These are phyloP conservation scores for Aldrovandia affinis DNA, from an alignment of 2,797 vertebrate species.

Conservation along the genomic window DNA sequence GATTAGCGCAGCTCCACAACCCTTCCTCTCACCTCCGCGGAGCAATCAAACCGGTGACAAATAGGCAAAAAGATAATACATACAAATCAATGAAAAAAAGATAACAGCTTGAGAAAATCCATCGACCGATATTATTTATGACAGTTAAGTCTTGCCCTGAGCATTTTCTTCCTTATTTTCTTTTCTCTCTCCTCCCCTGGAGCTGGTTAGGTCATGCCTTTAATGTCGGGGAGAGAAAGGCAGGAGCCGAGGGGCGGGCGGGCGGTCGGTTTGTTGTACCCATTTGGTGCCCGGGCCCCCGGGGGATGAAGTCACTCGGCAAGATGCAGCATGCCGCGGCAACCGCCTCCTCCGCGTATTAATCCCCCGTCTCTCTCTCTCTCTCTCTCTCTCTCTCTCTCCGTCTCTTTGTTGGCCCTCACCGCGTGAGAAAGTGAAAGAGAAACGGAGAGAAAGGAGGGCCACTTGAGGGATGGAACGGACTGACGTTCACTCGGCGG, in stretches of 20 bases:
- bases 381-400: slow-evolving; percentile 28
- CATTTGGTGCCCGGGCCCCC: slow-evolving; percentile 43
- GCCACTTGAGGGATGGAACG: background rate
- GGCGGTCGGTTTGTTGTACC: background rate
- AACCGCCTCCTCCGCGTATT: slow-evolving; percentile 33
- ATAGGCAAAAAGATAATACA: slow-evolving; percentile 48
- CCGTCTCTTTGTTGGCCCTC: slow-evolving; percentile 21
- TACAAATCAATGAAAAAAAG: slow-evolving; percentile 45
- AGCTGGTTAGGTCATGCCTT: slow-evolving; percentile 8
- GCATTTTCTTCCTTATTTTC: slow-evolving; percentile 41
- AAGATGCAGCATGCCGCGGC: slow-evolving; percentile 59
- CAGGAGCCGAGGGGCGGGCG: background rate
- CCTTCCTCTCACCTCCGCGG: slow-evolving; percentile 41
- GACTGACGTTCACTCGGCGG: background rate
- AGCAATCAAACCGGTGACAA: slow-evolving; percentile 48
- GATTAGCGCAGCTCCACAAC: slow-evolving; percentile 52
- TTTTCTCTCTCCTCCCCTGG: slow-evolving; percentile 25
- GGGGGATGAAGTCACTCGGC: slow-evolving; percentile 64
- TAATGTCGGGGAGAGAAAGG: slow-evolving; percentile 10
- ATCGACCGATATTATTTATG: slow-evolving; percentile 44
- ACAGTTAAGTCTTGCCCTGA: slow-evolving; percentile 30
- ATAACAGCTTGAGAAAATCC: slow-evolving; percentile 49
- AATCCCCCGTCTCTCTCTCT: background rate
- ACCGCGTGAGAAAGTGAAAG: slow-evolving; percentile 28
- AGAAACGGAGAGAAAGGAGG: background rate